Percentiles rank a stretch among this genome's conserved stretches.
phyloP scores from a whole-genome alignment of 2,113 vertebrate genomes.

The Sinocyclocheilus grahami region DNA sequence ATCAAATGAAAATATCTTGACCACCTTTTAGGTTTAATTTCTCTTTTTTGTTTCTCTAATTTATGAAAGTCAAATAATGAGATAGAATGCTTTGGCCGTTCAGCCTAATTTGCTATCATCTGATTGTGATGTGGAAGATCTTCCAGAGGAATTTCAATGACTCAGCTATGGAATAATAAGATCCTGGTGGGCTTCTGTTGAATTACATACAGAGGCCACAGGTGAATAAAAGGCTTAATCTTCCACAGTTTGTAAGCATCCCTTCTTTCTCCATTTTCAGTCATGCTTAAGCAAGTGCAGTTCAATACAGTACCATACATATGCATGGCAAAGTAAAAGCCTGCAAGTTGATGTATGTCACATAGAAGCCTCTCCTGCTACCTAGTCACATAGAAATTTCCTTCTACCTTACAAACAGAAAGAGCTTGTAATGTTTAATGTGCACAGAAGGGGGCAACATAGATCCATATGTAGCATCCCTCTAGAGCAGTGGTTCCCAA shows the following conservation, averaged over 20 bases:
- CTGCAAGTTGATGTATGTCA: neutral
- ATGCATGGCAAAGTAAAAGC: neutral
- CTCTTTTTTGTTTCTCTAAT: neutral
- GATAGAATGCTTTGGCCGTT: neutral
- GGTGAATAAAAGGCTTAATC: neutral
- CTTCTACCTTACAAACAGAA: neutral
- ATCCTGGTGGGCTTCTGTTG: neutral
- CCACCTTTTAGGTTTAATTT: neutral
- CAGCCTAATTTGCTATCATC: neutral
- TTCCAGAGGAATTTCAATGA: neutral
- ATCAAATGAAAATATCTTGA: neutral
- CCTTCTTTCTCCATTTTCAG: neutral
- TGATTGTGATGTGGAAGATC: neutral
- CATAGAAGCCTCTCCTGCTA: neutral
- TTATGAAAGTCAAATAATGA: neutral
- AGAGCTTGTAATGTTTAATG: slow-evolving; percentile 62
- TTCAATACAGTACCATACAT: neutral
- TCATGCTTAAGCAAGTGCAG: neutral
- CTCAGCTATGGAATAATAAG: neutral
- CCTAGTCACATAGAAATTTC: no score
- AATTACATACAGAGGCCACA: neutral
- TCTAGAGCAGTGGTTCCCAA: neutral
- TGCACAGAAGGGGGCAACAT: slow-evolving; percentile 70
- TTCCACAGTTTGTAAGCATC: neutral
- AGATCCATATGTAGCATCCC: slow-evolving; percentile 53